Evolutionary conservation across 2,113 vertebrate species (phyloP).

Genomic region (Notothenia coriiceps): DNA sequence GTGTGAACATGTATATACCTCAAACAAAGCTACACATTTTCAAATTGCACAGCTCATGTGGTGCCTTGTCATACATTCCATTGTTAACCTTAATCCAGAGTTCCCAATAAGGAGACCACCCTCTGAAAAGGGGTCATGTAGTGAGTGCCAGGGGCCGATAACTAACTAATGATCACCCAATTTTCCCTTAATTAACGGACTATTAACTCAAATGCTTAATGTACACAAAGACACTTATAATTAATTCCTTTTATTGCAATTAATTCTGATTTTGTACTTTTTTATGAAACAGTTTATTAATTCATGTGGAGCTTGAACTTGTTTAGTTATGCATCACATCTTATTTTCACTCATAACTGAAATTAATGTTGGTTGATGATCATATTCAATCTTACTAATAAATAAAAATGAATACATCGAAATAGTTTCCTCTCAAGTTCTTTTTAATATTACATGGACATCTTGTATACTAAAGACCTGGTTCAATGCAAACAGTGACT

Average conservation of each 20-base stretch:
- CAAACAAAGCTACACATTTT: too few species aligned
- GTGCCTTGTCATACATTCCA: too few species aligned
- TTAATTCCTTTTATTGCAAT: neutral
- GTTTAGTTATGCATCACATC: neutral
- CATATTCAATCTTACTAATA: neutral
- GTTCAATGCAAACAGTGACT: neutral
- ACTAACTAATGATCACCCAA: neutral
- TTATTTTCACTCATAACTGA: neutral
- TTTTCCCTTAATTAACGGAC: neutral
- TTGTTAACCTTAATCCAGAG: too few species aligned
- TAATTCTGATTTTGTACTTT: neutral
- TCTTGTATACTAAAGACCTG: neutral
- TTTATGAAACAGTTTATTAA: neutral
- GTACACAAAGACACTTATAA: neutral
- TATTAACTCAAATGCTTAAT: neutral
- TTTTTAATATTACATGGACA: neutral
- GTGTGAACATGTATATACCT: neutral
- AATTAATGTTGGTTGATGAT: neutral
- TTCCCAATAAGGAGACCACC: too few species aligned
- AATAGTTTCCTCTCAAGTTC: neutral
- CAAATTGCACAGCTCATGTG: too few species aligned
- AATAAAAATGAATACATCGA: neutral
- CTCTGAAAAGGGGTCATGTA: too few species aligned
- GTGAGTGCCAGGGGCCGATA: too few species aligned
- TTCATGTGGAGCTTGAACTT: neutral